These are phyloP conservation scores for Macquaria ambigua DNA, from an alignment of 2,113 vertebrate genomes.

Conservation along the genomic window DNA sequence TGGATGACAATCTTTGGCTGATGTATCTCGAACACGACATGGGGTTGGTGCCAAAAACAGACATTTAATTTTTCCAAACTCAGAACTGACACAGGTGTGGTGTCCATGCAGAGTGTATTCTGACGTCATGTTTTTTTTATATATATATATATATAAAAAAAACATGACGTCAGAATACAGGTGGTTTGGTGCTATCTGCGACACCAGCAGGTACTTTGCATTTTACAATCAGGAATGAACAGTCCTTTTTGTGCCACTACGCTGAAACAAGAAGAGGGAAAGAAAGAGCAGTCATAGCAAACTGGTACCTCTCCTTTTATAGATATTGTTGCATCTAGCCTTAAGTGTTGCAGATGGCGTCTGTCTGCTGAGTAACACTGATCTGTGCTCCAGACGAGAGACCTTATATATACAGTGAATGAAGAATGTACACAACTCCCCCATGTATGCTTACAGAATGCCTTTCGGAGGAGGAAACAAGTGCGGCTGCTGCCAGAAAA, in stretches of 20 bases:
- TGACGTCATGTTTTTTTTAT: neutral
- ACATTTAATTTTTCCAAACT: neutral
- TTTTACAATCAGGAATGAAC: slow-evolving; percentile 52
- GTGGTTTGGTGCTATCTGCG: slow-evolving; percentile 3
- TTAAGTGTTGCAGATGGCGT: slow-evolving; percentile 33
- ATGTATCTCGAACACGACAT: neutral
- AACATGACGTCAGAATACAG: no score
- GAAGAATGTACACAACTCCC: slow-evolving; percentile 35
- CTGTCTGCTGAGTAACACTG: slow-evolving; percentile 20
- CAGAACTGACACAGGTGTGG: neutral
- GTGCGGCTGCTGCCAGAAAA: slow-evolving; percentile 91
- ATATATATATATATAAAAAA: no score
- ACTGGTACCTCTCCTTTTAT: slow-evolving; percentile 65
- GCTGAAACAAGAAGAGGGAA: neutral
- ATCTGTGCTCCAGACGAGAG: neutral
- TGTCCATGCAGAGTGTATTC: neutral
- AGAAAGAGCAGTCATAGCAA: slow-evolving; percentile 1
- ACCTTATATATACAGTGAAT: slow-evolving; percentile 28
- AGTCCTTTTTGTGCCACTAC: neutral
- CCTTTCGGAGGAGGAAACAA: slow-evolving; percentile 93
- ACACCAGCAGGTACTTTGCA: slow-evolving; percentile 50
- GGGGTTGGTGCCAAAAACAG: neutral
- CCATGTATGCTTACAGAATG: slow-evolving; percentile 74
- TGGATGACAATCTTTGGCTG: neutral
- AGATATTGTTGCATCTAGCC: slow-evolving; percentile 41